Evolutionary conservation across 1,140 invertebrate species (phyloP).

Genomic region (Brachionus asplanchnoidis): DNA sequence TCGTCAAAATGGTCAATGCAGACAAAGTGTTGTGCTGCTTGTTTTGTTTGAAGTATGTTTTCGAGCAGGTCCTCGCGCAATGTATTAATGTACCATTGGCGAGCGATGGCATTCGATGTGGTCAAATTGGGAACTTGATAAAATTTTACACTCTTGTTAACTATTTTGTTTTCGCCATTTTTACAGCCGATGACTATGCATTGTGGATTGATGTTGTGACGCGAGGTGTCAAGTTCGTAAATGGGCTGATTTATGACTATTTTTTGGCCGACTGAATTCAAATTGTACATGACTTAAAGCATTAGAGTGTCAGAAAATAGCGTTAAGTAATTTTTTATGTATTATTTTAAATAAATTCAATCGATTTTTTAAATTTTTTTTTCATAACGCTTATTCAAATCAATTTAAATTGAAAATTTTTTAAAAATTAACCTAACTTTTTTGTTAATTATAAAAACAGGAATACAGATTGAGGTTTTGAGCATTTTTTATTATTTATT

Average conservation of each 20-base stretch:
- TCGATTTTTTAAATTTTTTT: background rate
- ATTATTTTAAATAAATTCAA: background rate
- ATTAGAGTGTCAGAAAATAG: background rate
- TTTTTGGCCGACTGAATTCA: background rate
- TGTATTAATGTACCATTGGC: conserved; percentile 42
- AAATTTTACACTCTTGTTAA: conserved; percentile 5
- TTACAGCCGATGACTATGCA: conserved; percentile 39
- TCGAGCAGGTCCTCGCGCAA: conserved; percentile 25
- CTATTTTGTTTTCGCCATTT: background rate
- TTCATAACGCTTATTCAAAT: background rate
- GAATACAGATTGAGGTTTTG: too few relatives aligned
- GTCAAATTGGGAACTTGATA: background rate
- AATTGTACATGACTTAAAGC: background rate
- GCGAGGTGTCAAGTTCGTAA: background rate
- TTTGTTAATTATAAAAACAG: too few relatives aligned
- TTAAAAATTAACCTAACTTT: background rate
- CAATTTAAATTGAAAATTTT: background rate
- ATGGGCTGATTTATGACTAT: background rate
- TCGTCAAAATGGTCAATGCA: conserved; percentile 42
- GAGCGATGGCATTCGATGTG: background rate
- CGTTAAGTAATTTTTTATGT: background rate
- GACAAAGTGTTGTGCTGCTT: background rate
- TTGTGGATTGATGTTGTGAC: background rate
- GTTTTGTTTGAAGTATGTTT: background rate
- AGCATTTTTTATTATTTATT: too few relatives aligned